Evolutionary conservation across 2,888 invertebrate species (phyloP), one percentile per base, ranked within the genome.

Genomic region (Cosmia pyralina): DNA sequence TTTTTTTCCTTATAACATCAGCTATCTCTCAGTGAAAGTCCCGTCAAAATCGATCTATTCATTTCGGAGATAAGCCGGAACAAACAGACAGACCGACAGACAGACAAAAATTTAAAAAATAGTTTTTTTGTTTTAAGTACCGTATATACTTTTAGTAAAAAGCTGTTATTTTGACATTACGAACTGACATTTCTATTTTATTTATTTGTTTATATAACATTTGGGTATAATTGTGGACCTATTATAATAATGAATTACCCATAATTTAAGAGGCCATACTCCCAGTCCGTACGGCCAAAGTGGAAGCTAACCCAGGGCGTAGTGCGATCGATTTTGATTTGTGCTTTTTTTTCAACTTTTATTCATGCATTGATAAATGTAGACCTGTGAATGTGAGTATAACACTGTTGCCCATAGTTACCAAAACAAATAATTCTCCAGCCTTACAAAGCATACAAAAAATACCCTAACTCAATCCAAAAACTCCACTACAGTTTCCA

Each of bases 381-480:
- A 53, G 22, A 13, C 22, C 22, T 13, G 6, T 22, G 7, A 22
- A 22, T 53, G 15, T 22, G n/a, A n/a, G n/a, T n/a, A n/a, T 6
- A 7, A 53, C 53, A 15, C 15, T 22, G 22, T 22, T 53, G 22
- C 6, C 53, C 53, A 55, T 17, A 55, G 28, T 15, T 44, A 44
- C 62, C 17, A 17, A 28, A 44, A 15, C 13, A 0, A 22, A 22
- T 8, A 5, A 13, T n/a, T 17, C 22, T 7, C 13, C 2, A 22
- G 28, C n/a, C 10, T 13, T 28, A 17, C 2, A 17, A 53, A 48
- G 2, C 4, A 17, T 6, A 8, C 15, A 52, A 17, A 46, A 59
- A n/a, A 11, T 17, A 55, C 1, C 1, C 38, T 52, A 76, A 72
- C 60, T 77, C 34, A 69, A 73, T 69, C 15, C 11, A 66, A 73